A percentile compares a stretch with the other conserved stretches of the same genome.
Evolutionary conservation across 2,113 vertebrate genomes (phyloP).

Genomic region (Corvus moneduloides): DNA sequence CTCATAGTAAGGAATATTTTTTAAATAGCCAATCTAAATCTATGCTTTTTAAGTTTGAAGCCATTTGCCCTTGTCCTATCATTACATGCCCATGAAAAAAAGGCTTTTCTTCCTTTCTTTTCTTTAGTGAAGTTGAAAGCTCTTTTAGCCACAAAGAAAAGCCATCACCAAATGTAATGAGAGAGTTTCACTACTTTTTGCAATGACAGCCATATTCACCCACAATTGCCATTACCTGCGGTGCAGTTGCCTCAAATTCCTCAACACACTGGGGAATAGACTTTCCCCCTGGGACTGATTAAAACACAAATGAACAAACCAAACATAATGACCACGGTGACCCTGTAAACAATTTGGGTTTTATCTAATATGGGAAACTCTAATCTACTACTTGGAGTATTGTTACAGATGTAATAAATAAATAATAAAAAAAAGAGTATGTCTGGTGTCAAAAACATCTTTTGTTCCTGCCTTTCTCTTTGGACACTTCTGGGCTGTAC

Average conservation of each 20-base stretch:
- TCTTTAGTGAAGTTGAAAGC: neutral
- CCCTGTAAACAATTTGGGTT: neutral
- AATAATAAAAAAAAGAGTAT: neutral
- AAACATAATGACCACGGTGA: neutral
- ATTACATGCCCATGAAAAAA: neutral
- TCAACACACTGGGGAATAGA: neutral
- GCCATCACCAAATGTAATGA: neutral
- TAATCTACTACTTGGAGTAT: neutral
- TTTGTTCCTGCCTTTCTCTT: neutral
- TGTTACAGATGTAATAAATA: neutral
- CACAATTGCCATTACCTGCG: neutral
- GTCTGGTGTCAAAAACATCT: neutral
- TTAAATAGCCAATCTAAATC: neutral
- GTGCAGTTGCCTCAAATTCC: neutral
- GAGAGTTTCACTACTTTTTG: neutral
- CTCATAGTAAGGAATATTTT: neutral
- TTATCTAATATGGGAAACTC: neutral
- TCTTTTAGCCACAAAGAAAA: neutral
- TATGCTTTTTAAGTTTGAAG: neutral
- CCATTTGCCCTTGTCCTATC: neutral
- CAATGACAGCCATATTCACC: neutral
- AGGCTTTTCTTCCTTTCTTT: neutral
- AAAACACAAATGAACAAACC: neutral
- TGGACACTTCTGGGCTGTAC: neutral
- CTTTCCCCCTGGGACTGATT: neutral